Evolutionary conservation across 2,888 invertebrate species (phyloP).

Genomic region (Chrysolina americana): DNA sequence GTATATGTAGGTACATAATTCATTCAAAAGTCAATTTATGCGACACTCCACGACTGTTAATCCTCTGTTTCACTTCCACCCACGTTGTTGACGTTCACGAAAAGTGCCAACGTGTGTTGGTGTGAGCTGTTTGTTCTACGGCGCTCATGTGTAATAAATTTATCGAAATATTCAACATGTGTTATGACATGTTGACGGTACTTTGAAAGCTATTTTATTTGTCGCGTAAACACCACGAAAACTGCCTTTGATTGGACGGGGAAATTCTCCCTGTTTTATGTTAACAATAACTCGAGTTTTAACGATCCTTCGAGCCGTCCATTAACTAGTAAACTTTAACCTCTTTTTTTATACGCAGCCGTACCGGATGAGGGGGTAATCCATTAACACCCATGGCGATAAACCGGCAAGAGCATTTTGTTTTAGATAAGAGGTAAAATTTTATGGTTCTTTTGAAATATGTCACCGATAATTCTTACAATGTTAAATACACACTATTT

Average conservation of each 20-base stretch:
- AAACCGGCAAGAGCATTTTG: conserved; percentile 1
- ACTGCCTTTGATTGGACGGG: conserved; percentile 5
- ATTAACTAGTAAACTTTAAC: neutral
- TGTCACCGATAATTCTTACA: too few species aligned
- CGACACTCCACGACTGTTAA: neutral
- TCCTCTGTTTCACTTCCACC: conserved; percentile 27
- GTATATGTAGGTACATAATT: neutral
- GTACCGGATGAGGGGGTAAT: conserved; percentile 9
- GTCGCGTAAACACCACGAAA: conserved; percentile 1
- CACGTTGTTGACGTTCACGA: conserved; percentile 31
- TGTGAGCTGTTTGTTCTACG: conserved; percentile 4
- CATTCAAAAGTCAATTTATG: conserved; percentile 5
- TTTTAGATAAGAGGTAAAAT: too few species aligned
- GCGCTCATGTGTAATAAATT: neutral
- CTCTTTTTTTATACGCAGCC: conserved; percentile 1
- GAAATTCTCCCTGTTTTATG: neutral
- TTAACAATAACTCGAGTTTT: conserved; percentile 8
- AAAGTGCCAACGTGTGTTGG: conserved; percentile 28
- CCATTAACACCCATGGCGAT: conserved; percentile 34
- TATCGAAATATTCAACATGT: neutral
- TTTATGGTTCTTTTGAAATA: too few species aligned
- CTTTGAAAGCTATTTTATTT: conserved; percentile 1
- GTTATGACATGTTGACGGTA: conserved; percentile 8
- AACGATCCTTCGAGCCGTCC: conserved; percentile 1
- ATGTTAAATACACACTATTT: too few species aligned